Evolutionary conservation across 2,797 vertebrate genomes (phyloP).

Genomic region (Pachyuromys duprasi): DNA sequence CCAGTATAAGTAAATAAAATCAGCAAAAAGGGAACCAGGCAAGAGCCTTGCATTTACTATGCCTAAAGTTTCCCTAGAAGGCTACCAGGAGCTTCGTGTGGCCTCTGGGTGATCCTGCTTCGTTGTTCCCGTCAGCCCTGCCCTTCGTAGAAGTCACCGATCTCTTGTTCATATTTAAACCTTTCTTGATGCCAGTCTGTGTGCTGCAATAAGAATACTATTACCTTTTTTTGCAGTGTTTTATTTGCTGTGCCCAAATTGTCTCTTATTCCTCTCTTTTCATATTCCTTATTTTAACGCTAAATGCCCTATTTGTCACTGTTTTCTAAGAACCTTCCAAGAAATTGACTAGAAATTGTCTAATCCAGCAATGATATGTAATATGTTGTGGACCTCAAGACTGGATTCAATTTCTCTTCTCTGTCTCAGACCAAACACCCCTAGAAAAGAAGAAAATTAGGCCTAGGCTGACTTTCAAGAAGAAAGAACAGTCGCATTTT

Average conservation of each 20-base stretch:
- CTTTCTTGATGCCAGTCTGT: not conserved
- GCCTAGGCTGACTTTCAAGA: not conserved
- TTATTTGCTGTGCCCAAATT: not conserved
- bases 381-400: not conserved
- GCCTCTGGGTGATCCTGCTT: not conserved
- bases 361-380: not conserved
- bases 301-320: not conserved
- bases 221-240: not conserved
- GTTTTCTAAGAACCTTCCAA: not conserved
- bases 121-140: not conserved
- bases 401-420: not conserved
- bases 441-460: not conserved
- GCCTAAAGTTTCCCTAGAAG: not conserved
- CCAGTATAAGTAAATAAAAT: conserved; percentile 8
- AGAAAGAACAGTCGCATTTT: not conserved
- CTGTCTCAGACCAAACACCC: not conserved
- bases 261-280: not conserved
- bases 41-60: conserved; percentile 32
- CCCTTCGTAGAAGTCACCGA: not conserved
- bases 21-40: not conserved
- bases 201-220: not conserved
- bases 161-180: not conserved
- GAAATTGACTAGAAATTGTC: conserved; percentile 4
- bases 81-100: not conserved
- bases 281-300: not conserved